A percentile compares a stretch with the other conserved stretches of the same genome.
Conservation (phyloP, 2,888 invertebrate species). For the Spicauda simplicius region DNA sequence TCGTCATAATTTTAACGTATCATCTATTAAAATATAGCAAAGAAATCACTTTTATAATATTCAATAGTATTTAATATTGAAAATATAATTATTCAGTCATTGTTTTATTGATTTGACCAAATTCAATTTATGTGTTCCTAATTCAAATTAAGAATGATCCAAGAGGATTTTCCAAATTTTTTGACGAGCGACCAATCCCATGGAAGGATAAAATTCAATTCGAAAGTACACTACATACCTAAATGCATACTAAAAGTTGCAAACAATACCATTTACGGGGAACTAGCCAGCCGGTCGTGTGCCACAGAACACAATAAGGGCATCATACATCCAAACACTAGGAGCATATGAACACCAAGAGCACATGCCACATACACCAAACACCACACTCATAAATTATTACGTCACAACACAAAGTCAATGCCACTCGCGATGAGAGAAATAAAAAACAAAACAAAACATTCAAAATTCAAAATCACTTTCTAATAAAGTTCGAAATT, state of each 20-base stretch:
- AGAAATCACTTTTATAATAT: neutral
- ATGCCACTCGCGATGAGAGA: slow-evolving; percentile 27
- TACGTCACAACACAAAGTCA: slow-evolving; percentile 41
- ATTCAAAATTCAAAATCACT: slow-evolving; percentile 49
- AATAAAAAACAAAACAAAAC: slow-evolving; percentile 52
- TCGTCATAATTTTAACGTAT: neutral
- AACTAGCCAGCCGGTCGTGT: slow-evolving; percentile 37
- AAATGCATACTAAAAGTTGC: slow-evolving; percentile 25
- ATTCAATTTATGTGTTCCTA: too few species aligned
- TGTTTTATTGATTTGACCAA: too few species aligned
- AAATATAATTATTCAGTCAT: too few species aligned
- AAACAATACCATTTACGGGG: slow-evolving; percentile 42
- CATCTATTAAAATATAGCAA: neutral
- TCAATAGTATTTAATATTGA: too few species aligned
- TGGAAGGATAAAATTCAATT: slow-evolving; percentile 3
- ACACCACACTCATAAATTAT: slow-evolving; percentile 39
- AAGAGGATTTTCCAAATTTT: neutral
- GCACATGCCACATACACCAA: slow-evolving; percentile 38
- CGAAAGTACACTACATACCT: slow-evolving; percentile 20
- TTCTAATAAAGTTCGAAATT: slow-evolving; percentile 50
- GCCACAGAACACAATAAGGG: slow-evolving; percentile 29
- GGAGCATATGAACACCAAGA: slow-evolving; percentile 40
- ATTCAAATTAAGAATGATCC: too few species aligned
- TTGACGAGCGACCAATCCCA: slow-evolving; percentile 10
- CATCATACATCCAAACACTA: slow-evolving; percentile 41